Conservation (phyloP, 2,113 vertebrate genomes). For the Tachysurus fulvidraco region DNA sequence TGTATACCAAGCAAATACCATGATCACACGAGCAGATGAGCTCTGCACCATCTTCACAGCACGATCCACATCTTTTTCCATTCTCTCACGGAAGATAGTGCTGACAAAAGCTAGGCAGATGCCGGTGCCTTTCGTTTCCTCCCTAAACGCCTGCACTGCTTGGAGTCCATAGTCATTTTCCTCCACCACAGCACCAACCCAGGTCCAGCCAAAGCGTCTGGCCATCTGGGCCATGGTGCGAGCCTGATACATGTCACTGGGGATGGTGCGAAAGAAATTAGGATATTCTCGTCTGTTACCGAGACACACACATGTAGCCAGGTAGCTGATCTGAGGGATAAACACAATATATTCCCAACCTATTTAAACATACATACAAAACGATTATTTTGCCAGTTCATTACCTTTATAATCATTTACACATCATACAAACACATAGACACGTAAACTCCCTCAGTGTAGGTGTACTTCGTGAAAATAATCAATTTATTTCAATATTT, state of each 20-base stretch:
- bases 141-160: slow-evolving; percentile 67
- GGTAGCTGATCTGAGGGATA: slow-evolving; percentile 71
- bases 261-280: slow-evolving; percentile 77
- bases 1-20: slow-evolving; percentile 70
- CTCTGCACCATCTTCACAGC: slow-evolving; percentile 64
- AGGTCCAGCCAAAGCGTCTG: slow-evolving; percentile 69
- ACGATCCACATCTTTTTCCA: slow-evolving; percentile 61
- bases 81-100: slow-evolving; percentile 63
- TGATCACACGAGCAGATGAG: slow-evolving; percentile 69
- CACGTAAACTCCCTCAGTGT: not conserved
- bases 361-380: no score
- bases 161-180: slow-evolving; percentile 70
- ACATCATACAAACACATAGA: not conserved
- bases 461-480: not conserved
- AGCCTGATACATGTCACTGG: slow-evolving; percentile 75
- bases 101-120: slow-evolving; percentile 73
- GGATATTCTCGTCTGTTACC: slow-evolving; percentile 68
- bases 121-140: slow-evolving; percentile 60
- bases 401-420: not conserved
- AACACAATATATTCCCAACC: not conserved
- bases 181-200: slow-evolving; percentile 69
- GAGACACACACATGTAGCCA: slow-evolving; percentile 71
- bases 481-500: not conserved
- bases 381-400: no score
- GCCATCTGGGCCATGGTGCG: slow-evolving; percentile 69